phyloP scores from a whole-genome alignment of 2,888 invertebrate species.

The Siphlonurus alternatus region DNA sequence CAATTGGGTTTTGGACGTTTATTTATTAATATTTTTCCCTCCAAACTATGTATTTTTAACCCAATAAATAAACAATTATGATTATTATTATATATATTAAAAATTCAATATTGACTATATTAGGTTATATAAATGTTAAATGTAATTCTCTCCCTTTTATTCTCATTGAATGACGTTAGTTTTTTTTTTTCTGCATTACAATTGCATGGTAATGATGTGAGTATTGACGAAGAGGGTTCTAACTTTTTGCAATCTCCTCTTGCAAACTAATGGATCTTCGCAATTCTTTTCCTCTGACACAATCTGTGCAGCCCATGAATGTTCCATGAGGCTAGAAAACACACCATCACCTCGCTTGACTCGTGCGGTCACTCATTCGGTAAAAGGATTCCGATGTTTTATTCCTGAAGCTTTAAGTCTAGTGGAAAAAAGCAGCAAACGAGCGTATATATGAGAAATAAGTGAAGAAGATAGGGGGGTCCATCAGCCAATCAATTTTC shows the following conservation, averaged over 20 bases:
- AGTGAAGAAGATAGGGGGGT: background rate
- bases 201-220: background rate
- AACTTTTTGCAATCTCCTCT: background rate
- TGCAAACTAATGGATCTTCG: background rate
- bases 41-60: too few relatives aligned
- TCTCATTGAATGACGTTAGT: too few relatives aligned
- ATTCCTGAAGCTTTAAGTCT: too few relatives aligned
- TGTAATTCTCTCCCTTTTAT: too few relatives aligned
- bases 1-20: too few relatives aligned
- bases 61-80: too few relatives aligned
- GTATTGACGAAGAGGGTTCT: background rate
- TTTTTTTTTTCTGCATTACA: background rate
- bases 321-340: conserved; percentile 13
- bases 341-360: background rate
- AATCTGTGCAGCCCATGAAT: conserved; percentile 11
- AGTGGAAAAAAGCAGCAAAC: too few relatives aligned
- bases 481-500: background rate
- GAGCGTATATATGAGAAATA: too few relatives aligned
- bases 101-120: too few relatives aligned
- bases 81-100: too few relatives aligned
- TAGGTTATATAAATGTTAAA: too few relatives aligned
- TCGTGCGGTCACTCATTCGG: background rate
- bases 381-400: conserved; percentile 17
- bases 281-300: background rate
- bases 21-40: too few relatives aligned